Percentiles rank a stretch among this genome's conserved stretches.
These are phyloP conservation scores for Meliscaeva auricollis DNA, from an alignment of 2,888 invertebrate genomes.

Conservation along the genomic window DNA sequence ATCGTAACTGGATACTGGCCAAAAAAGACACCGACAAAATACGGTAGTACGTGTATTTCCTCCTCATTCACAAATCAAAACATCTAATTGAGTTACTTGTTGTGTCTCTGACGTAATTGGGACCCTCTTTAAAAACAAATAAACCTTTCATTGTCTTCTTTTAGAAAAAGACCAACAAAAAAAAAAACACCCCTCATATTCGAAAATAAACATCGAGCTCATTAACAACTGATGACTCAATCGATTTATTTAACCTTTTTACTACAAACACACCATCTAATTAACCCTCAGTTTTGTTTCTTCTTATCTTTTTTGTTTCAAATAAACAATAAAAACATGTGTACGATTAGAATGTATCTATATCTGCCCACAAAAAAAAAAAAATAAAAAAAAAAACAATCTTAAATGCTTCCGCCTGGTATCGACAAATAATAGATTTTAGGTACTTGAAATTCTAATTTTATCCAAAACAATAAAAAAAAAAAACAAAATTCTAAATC, in stretches of 20 bases:
- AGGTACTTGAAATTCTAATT: constrained; percentile 52
- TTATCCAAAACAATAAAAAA: constrained; percentile 40
- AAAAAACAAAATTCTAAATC: constrained; percentile 41
- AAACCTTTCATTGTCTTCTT: too few relatives aligned
- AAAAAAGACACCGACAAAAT: too few relatives aligned
- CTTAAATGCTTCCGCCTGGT: constrained; percentile 57
- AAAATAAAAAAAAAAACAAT: constrained; percentile 28
- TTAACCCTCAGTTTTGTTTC: constrained; percentile 8
- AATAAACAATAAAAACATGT: constrained; percentile 2
- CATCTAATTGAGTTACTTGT: too few relatives aligned
- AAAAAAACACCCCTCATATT: too few relatives aligned
- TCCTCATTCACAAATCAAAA: too few relatives aligned
- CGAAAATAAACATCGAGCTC: background rate
- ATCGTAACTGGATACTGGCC: too few relatives aligned
- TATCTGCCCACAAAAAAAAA: constrained; percentile 8
- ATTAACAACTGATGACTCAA: constrained; percentile 59
- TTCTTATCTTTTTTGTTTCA: background rate
- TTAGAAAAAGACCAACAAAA: too few relatives aligned
- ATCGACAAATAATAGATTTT: constrained; percentile 10
- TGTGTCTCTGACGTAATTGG: too few relatives aligned
- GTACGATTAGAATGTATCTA: background rate
- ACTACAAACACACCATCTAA: constrained; percentile 46
- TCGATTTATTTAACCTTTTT: constrained; percentile 64
- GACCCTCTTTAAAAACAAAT: too few relatives aligned
- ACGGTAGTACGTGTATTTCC: too few relatives aligned